These are phyloP conservation scores for Trichogramma dendrolimi DNA, from an alignment of 2,888 invertebrate species.

Conservation along the genomic window DNA sequence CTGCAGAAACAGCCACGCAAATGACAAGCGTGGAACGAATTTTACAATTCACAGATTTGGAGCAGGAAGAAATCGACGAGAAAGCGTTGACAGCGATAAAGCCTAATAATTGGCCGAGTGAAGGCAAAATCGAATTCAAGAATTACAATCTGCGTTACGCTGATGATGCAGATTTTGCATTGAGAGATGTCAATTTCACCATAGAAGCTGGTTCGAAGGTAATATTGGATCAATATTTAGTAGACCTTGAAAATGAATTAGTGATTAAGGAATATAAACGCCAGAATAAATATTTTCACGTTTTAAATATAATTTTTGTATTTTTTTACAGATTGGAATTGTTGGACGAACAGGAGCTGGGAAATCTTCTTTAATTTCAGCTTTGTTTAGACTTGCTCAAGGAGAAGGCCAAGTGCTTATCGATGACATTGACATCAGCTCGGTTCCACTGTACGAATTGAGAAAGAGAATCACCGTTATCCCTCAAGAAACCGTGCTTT, in stretches of 20 bases:
- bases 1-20: constrained; percentile 72
- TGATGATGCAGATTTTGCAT: constrained; percentile 65
- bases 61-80: constrained; percentile 56
- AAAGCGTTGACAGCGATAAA: constrained; percentile 62
- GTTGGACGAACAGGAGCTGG: constrained; percentile 86
- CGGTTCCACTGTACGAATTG: constrained; percentile 70
- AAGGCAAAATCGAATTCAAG: constrained; percentile 63
- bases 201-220: constrained; percentile 70
- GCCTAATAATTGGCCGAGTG: constrained; percentile 64
- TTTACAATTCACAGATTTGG: constrained; percentile 70
- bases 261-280: too few relatives aligned
- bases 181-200: constrained; percentile 67
- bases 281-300: too few relatives aligned
- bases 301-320: neutral
- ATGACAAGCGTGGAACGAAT: constrained; percentile 81
- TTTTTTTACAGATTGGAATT: constrained; percentile 64
- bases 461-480: constrained; percentile 82
- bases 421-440: constrained; percentile 67
- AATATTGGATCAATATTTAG: constrained; percentile 26
- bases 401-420: constrained; percentile 72
- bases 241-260: too few relatives aligned
- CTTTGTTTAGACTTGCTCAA: constrained; percentile 75
- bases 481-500: constrained; percentile 86
- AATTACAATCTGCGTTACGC: constrained; percentile 65
- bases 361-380: constrained; percentile 75